Base-by-base conservation (phyloP, 2,888 invertebrate species). In the Bimastos eiseni region DNA sequence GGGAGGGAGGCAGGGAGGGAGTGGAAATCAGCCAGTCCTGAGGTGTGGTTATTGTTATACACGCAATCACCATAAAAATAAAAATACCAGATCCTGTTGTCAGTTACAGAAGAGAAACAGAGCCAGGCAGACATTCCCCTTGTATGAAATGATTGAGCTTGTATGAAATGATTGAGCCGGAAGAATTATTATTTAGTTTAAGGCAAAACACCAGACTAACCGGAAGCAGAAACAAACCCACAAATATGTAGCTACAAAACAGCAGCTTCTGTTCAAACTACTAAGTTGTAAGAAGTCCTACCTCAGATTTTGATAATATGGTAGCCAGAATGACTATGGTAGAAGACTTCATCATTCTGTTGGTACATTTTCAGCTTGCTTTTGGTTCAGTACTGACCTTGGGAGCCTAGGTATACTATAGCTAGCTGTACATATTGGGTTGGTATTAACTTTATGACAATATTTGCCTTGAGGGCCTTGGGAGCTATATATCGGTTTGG, bases 51-150 rank as follows among this genome's bases (percentile, higher is more conserved):
- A 70, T 70, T 70, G 70, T 70, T n/a, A 70, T 70, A n/a, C 70
- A 70, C n/a, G 70, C 70, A 70, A n/a, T 70, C 70, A 70, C 70
- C 70, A 70, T 70, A 70, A 70, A 70, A 70, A 70, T 70, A n/a
- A 13, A n/a, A 70, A 70, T n/a, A n/a, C 13, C n/a, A 70, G n/a
- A 70, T n/a, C n/a, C 30, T 70, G 70, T 70, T 70, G 70, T 70
- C 70, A 70, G n/a, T 70, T 70, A 13, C 70, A 70, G 70, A n/a
- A n/a, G 70, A 70, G 70, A 70, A 70, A 70, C 30, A 70, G n/a
- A 55, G 17, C 30, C n/a, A 3, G 5, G n/a, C 30, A 70, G 24
- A 70, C 70, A 70, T 70, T 70, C 2, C 70, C 11, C n/a, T 70
- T 17, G 0, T 70, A n/a, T 70, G 70, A 70, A n/a, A 70, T 70